A percentile compares a stretch with the other conserved stretches of the same genome.
These are phyloP conservation scores for Cepaea nemoralis DNA, from an alignment of 1,140 invertebrate genomes.

Conservation along the genomic window DNA sequence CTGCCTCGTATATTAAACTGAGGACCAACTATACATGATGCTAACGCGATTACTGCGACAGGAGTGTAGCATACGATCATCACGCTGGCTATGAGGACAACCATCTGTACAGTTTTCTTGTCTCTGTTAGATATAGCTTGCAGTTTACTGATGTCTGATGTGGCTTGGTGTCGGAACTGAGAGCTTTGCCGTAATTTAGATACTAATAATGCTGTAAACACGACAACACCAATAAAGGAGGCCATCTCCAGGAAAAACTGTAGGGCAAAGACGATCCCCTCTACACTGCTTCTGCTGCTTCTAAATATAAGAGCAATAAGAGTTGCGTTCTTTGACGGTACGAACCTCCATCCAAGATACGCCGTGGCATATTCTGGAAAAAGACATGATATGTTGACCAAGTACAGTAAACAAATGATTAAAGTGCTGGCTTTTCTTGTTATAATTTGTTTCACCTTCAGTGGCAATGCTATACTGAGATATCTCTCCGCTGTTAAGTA, in stretches of 20 bases:
- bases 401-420: not conserved
- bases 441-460: slow-evolving; percentile 1
- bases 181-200: not conserved
- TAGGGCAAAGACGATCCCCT: not conserved
- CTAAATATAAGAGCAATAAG: not conserved
- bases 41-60: not conserved
- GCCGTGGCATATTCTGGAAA: not conserved
- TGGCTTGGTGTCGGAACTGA: not conserved
- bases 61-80: not conserved
- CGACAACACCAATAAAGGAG: not conserved
- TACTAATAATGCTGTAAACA: not conserved
- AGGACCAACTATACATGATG: not conserved
- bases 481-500: slow-evolving; percentile 9
- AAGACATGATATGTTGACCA: not conserved
- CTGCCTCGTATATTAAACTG: not conserved
- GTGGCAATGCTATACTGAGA: not conserved
- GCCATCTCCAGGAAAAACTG: not conserved
- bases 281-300: not conserved
- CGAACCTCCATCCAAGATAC: not conserved
- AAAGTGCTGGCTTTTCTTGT: not conserved
- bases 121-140: not conserved
- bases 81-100: not conserved
- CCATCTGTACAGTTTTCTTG: slow-evolving; percentile 1
- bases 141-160: not conserved
- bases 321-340: not conserved